phyloP scores from a whole-genome alignment of 2,888 invertebrate species.

The Cyclophora albipunctata region DNA sequence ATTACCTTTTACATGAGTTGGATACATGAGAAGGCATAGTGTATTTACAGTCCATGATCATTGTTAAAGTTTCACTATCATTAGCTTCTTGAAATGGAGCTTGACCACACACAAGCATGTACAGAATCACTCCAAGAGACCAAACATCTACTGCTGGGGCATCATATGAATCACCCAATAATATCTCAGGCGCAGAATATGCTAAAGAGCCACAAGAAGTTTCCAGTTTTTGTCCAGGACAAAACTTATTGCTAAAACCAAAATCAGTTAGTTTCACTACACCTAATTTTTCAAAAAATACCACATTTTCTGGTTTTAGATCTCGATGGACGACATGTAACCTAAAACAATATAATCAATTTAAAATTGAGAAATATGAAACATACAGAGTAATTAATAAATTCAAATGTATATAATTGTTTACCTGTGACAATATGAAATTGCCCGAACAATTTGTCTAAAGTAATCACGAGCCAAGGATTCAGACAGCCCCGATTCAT shows the following conservation, averaged over 20 bases:
- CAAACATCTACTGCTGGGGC: slow-evolving; percentile 99
- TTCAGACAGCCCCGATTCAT: slow-evolving; percentile 91
- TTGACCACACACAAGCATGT: slow-evolving; percentile 98
- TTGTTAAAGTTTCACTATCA: slow-evolving; percentile 98
- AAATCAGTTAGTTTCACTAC: slow-evolving; percentile 99
- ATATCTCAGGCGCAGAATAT: slow-evolving; percentile 99
- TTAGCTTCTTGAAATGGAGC: slow-evolving; percentile 99
- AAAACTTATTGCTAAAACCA: slow-evolving; percentile 96
- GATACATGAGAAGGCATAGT: slow-evolving; percentile 92
- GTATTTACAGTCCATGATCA: slow-evolving; percentile 99
- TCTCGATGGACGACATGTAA: slow-evolving; percentile 86
- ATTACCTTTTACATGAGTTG: slow-evolving; percentile 85
- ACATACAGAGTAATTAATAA: background rate
- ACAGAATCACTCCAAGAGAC: slow-evolving; percentile 98
- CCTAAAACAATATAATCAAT: slow-evolving; percentile 38
- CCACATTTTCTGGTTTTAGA: slow-evolving; percentile 99
- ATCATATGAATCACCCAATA: slow-evolving; percentile 98
- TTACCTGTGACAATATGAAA: slow-evolving; percentile 96
- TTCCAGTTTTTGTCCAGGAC: slow-evolving; percentile 96
- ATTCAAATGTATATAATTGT: background rate
- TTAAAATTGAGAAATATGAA: background rate
- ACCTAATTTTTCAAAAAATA: slow-evolving; percentile 97
- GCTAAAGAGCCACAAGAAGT: slow-evolving; percentile 99
- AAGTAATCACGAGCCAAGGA: slow-evolving; percentile 93
- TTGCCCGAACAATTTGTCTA: slow-evolving; percentile 97